Evolutionary conservation across 2,888 invertebrate species (phyloP).

Genomic region (Heliconius sara): DNA sequence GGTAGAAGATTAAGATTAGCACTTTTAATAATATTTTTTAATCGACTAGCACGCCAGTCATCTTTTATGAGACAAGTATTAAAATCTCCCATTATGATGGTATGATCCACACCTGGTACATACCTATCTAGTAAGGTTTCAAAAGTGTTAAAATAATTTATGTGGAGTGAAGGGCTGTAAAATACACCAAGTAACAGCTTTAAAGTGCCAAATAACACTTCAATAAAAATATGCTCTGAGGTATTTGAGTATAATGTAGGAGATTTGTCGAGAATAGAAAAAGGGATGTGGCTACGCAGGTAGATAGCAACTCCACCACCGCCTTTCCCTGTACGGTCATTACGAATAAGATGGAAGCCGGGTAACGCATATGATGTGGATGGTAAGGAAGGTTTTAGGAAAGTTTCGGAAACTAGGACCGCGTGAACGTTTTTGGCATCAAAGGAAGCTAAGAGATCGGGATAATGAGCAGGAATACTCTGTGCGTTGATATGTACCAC

Average conservation of each 20-base stretch:
- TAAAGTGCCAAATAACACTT: background rate
- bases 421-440: background rate
- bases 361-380: background rate
- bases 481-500: background rate
- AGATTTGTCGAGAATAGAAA: background rate
- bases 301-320: background rate
- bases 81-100: conserved; percentile 19
- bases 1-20: too few relatives aligned
- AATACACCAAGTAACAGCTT: background rate
- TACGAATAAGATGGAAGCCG: background rate
- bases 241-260: background rate
- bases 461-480: conserved; percentile 6
- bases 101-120: background rate
- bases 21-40: background rate
- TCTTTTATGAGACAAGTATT: conserved; percentile 14
- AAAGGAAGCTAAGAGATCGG: background rate
- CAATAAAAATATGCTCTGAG: background rate
- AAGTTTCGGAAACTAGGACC: background rate
- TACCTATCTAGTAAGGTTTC: background rate
- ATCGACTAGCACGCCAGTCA: background rate
- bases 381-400: background rate
- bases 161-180: too few relatives aligned
- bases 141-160: conserved; percentile 4
- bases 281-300: background rate
- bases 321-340: background rate